Conservation (phyloP, 2,113 vertebrate species). For the Buteo buteo region DNA sequence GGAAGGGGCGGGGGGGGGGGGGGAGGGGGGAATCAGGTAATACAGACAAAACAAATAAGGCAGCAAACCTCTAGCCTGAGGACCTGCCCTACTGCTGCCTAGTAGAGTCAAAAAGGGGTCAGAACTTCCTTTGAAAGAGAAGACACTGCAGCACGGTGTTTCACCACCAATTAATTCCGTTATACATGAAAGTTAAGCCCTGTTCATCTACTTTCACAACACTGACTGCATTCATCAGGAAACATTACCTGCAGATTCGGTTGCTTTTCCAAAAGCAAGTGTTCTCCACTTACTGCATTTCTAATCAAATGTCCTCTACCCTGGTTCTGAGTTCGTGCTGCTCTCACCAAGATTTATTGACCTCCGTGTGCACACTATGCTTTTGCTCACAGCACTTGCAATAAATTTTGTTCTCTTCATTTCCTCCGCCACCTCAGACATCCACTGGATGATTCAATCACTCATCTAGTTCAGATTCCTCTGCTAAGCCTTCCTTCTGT, state of each 20-base stretch:
- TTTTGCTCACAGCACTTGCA: background rate
- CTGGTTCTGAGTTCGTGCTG: background rate
- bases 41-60: background rate
- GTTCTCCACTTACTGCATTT: background rate
- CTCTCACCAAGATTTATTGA: background rate
- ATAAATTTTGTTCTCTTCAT: background rate
- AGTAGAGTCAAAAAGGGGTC: background rate
- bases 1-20: too few species aligned
- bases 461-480: background rate
- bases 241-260: background rate
- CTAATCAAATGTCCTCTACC: background rate
- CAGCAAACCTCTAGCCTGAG: background rate
- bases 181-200: background rate
- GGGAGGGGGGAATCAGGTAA: background rate
- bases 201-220: background rate
- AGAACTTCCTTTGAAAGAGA: background rate
- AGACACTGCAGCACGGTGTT: background rate
- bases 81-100: background rate
- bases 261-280: background rate
- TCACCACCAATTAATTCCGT: background rate
- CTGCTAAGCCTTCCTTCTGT: background rate
- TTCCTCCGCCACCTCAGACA: background rate
- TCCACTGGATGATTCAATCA: background rate
- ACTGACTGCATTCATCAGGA: background rate
- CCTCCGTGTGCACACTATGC: rapidly evolving